These are phyloP conservation scores for Thymelicus acteon DNA, from an alignment of 2,888 invertebrate genomes.

Conservation along the genomic window DNA sequence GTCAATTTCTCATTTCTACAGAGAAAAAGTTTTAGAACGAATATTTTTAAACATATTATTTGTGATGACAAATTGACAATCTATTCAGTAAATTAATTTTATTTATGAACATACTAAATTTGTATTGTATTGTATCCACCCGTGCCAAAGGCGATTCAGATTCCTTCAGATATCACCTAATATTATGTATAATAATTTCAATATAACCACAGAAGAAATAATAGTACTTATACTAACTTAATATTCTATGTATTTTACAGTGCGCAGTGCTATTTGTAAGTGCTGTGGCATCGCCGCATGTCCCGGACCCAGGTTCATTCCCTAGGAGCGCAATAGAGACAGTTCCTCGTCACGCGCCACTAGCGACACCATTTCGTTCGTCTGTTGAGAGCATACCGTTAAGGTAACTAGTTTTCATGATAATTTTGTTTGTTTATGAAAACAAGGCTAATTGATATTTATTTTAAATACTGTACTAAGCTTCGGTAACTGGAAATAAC, in stretches of 20 bases:
- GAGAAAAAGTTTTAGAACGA: not conserved
- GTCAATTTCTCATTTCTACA: not conserved
- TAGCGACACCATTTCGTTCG: constrained; percentile 86
- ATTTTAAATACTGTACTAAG: not conserved
- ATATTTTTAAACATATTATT: not conserved
- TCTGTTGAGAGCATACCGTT: constrained; percentile 91
- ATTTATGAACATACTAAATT: too few relatives aligned
- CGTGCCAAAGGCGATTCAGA: too few relatives aligned
- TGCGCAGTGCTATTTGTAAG: constrained; percentile 61
- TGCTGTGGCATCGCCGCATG: constrained; percentile 64
- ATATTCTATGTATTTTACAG: constrained; percentile 49
- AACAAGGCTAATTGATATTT: constrained; percentile 1
- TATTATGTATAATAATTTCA: too few relatives aligned
- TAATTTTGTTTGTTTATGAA: constrained; percentile 5
- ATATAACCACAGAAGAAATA: too few relatives aligned
- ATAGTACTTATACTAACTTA: too few relatives aligned
- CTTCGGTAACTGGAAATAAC: not conserved
- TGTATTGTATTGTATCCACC: too few relatives aligned
- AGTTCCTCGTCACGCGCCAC: constrained; percentile 69
- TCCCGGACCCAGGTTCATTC: constrained; percentile 58
- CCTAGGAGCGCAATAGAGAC: constrained; percentile 71
- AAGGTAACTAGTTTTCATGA: constrained; percentile 56
- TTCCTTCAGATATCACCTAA: not conserved
- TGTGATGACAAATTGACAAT: constrained; percentile 4
- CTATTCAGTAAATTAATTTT: too few relatives aligned